phyloP scores from a whole-genome alignment of 2,113 vertebrate species.

The Lipotes vexillifer region DNA sequence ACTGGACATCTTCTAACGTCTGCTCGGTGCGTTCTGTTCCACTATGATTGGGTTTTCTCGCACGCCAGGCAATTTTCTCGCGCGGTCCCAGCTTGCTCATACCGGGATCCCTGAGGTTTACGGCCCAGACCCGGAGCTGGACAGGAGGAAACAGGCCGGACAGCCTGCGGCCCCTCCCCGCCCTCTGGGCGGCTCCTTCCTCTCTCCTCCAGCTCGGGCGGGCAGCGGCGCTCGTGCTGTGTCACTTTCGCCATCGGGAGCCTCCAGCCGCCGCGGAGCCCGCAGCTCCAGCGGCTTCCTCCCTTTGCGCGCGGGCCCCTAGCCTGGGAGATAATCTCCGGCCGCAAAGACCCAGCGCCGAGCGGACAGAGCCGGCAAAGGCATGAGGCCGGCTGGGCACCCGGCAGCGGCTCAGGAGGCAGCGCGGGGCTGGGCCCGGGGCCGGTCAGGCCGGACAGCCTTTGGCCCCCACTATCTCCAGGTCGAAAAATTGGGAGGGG shows the following conservation, averaged over 20 bases:
- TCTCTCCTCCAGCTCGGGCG: not conserved
- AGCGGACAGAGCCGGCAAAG: not conserved
- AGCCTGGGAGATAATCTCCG: not conserved
- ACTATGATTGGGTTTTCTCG: not conserved
- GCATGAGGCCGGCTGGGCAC: not conserved
- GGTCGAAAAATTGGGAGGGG: not conserved
- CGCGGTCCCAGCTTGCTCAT: not conserved
- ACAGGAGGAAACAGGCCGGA: not conserved
- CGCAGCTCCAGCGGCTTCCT: not conserved
- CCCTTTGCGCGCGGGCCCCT: not conserved
- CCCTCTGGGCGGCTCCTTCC: slow-evolving; percentile 33
- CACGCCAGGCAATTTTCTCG: not conserved
- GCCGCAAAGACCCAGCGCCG: not conserved
- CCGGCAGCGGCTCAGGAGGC: not conserved
- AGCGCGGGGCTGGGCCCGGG: not conserved
- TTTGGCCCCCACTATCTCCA: not conserved
- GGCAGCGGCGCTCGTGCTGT: not conserved
- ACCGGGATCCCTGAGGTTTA: slow-evolving; percentile 31
- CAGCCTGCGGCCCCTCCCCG: not conserved
- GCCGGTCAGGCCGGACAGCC: not conserved
- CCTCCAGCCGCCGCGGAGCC: not conserved
- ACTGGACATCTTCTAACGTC: not conserved
- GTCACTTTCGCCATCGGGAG: slow-evolving; percentile 43
- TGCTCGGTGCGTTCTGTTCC: not conserved
- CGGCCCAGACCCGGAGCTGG: not conserved